A percentile compares a stretch with the other conserved stretches of the same genome.
These are phyloP conservation scores for Terebella lapidaria DNA, from an alignment of 2,888 invertebrate species.

Conservation along the genomic window DNA sequence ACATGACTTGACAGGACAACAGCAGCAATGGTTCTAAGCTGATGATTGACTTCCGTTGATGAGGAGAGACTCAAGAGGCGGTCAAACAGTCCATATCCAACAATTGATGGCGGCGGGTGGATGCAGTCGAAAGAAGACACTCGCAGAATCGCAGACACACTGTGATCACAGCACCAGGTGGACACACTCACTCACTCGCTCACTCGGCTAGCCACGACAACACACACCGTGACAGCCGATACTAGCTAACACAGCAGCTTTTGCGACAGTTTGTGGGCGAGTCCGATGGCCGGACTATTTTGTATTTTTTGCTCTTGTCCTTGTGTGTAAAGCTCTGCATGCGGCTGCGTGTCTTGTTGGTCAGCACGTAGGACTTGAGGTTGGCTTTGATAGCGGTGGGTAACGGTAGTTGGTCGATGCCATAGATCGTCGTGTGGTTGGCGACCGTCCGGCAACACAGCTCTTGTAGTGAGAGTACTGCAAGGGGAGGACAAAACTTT, in stretches of 20 bases:
- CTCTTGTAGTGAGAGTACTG: conserved; percentile 90
- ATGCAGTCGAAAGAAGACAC: too few relatives aligned
- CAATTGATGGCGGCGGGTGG: too few relatives aligned
- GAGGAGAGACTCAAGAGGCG: too few relatives aligned
- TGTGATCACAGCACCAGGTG: too few relatives aligned
- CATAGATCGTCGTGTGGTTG: conserved; percentile 87
- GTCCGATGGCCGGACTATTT: conserved; percentile 51
- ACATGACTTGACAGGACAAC: too few relatives aligned
- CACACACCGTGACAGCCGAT: not conserved
- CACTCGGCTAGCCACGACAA: too few relatives aligned
- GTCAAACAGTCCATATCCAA: too few relatives aligned
- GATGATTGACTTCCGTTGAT: too few relatives aligned
- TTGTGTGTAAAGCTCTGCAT: conserved; percentile 45
- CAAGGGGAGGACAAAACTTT: conserved; percentile 30
- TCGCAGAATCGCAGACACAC: too few relatives aligned
- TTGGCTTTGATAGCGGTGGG: conserved; percentile 86
- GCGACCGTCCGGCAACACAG: conserved; percentile 92
- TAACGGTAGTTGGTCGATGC: conserved; percentile 86
- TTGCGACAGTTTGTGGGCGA: conserved; percentile 50
- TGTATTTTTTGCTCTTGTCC: conserved; percentile 48
- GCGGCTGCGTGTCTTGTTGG: conserved; percentile 56
- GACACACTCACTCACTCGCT: not conserved
- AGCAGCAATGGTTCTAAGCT: too few relatives aligned
- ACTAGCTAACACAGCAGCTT: conserved; percentile 49
- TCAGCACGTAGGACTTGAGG: conserved; percentile 89